phyloP scores from a whole-genome alignment of 2,113 vertebrate genomes.

The Actenoides hombroni region DNA sequence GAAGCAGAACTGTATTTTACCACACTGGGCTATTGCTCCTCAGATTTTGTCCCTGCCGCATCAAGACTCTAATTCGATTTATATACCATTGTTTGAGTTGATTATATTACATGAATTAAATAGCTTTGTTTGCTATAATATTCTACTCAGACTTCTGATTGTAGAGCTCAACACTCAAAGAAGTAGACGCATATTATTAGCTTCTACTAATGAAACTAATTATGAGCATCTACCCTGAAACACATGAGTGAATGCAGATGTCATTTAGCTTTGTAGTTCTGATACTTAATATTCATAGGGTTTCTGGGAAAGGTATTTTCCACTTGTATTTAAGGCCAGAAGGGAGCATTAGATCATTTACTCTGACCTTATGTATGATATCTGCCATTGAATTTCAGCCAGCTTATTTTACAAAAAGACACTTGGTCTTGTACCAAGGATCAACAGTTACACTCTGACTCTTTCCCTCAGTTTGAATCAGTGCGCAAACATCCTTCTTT shows the following conservation, averaged over 20 bases:
- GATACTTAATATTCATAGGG: background rate
- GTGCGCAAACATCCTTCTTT: background rate
- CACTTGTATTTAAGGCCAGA: background rate
- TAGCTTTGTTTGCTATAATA: background rate
- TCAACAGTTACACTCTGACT: background rate
- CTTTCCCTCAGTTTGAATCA: background rate
- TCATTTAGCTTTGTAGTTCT: background rate
- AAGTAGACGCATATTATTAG: background rate
- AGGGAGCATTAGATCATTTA: background rate
- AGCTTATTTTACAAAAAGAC: background rate
- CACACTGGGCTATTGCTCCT: background rate
- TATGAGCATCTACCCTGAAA: background rate
- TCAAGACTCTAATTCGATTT: background rate
- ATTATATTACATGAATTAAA: background rate
- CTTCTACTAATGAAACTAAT: conserved; percentile 2
- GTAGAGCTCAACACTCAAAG: background rate
- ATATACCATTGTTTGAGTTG: background rate
- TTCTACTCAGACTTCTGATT: background rate
- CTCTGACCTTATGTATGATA: background rate
- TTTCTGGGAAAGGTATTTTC: background rate
- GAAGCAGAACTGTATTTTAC: background rate
- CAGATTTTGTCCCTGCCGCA: background rate
- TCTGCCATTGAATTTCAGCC: background rate
- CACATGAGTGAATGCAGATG: background rate
- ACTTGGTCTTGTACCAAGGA: background rate